Evolutionary conservation across 1,140 invertebrate genomes (phyloP), one percentile per base, ranked within the genome.

Genomic region (Drosophila biarmipes): DNA sequence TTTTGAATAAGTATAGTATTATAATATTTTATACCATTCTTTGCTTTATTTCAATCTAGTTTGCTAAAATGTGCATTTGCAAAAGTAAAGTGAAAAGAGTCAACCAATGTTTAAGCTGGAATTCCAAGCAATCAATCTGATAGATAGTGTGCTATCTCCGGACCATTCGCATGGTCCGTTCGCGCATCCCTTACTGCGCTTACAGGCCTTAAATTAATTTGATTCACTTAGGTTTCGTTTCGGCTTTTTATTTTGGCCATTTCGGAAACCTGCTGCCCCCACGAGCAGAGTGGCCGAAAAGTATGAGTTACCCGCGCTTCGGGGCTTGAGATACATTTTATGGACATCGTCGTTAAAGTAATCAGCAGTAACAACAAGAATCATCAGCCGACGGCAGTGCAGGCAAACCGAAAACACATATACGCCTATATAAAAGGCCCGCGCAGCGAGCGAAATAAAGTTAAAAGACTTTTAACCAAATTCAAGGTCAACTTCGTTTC

Each of bases 401-500:
- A 35, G 61, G 59, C 49, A 54, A 66, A 51, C 63, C 49, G 31
- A 69, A 69, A 40, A 31, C 12, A 61, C 8, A 59, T n/a, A 61
- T 19, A 24, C 53, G 42, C 37, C 48, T 54, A 55, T 29, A 69
- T 24, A 53, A 69, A 72, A 72, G 62, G 68, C 40, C 63, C 51
- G 51, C 79, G 79, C 80, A 73, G 81, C 72, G 59, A 82, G 69
- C 61, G 66, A 77, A 79, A 79, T 87, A 87, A 87, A 87, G 79
- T 89, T 89, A 87, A 87, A 76, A 87, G 82, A 87, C 82, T 87
- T 73, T 87, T 82, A 89, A 78, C 84, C 79, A 87, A 89, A 89
- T 89, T 89, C 84, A 87, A 87, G 84, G 84, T 89, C 84, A 87
- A 79, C 84, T 84, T 89, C 84, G 84, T 87, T 82, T 79, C 79